Evolutionary conservation across 2,797 vertebrate genomes (phyloP).

Genomic region (Echiichthys vipera): DNA sequence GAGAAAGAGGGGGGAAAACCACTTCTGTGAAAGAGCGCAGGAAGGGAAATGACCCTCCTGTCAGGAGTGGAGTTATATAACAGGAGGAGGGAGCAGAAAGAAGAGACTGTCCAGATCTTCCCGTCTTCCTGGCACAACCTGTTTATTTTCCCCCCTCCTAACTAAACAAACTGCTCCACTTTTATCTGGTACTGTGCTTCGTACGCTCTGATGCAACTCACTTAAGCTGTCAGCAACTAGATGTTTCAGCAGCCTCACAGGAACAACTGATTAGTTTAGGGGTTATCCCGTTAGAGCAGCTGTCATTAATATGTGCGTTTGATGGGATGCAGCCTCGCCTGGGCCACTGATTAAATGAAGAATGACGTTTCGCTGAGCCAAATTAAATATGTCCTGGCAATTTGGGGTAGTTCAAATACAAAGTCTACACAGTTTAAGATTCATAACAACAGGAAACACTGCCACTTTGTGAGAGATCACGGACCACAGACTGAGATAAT

Average conservation of each 20-base stretch:
- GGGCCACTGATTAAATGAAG: not conserved
- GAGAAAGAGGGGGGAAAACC: conserved; percentile 8
- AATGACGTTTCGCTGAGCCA: not conserved
- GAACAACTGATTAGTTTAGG: conserved; percentile 17
- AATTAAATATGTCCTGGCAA: conserved; percentile 1
- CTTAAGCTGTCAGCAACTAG: conserved; percentile 21
- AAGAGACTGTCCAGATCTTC: conserved; percentile 67
- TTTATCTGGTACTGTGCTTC: conserved; percentile 44
- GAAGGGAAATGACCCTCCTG: conserved; percentile 49
- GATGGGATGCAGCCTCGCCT: conserved; percentile 20
- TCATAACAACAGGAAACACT: not conserved
- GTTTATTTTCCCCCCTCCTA: conserved; percentile 42
- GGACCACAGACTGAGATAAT: not conserved
- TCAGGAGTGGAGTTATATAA: conserved; percentile 57
- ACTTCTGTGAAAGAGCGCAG: conserved; percentile 27
- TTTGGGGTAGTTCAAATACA: not conserved
- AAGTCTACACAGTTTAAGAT: not conserved
- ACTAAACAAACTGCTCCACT: conserved; percentile 61
- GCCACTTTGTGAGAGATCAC: not conserved
- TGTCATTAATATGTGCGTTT: conserved; percentile 25
- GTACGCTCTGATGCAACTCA: conserved; percentile 2
- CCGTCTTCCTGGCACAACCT: conserved; percentile 37
- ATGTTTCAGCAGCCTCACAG: conserved; percentile 9
- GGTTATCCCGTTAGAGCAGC: conserved; percentile 35
- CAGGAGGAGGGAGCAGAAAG: conserved; percentile 32